These are phyloP conservation scores for Scolopax mira DNA, from an alignment of 2,113 vertebrate genomes.

Conservation along the genomic window DNA sequence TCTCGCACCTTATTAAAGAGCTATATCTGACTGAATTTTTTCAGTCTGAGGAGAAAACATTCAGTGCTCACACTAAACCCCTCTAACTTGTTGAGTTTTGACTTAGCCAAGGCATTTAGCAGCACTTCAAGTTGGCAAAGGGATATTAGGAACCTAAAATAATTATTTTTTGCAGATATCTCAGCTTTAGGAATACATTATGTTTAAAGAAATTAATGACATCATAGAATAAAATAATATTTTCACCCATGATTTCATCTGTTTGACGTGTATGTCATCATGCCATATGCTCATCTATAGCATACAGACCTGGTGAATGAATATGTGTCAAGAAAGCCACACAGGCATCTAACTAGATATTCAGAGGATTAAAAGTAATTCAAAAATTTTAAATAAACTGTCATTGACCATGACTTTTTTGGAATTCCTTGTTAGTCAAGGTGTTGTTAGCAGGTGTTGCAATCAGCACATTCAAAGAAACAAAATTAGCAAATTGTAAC, in stretches of 20 bases:
- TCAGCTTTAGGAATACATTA: not conserved
- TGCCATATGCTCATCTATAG: not conserved
- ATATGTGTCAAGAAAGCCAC: not conserved
- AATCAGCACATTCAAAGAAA: not conserved
- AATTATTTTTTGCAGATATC: not conserved
- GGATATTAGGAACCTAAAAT: not conserved
- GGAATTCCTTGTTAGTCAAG: not conserved
- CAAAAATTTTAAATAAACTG: not conserved
- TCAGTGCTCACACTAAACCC: not conserved
- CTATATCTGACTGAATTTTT: not conserved
- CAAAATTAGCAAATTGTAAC: not conserved
- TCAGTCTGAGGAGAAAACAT: not conserved
- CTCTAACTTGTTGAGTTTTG: not conserved
- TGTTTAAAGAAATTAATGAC: not conserved
- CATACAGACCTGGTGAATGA: not conserved
- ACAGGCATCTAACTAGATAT: not conserved
- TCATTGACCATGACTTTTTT: not conserved
- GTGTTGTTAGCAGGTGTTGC: not conserved
- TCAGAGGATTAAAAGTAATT: not conserved
- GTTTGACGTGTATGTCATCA: not conserved
- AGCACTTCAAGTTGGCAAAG: not conserved
- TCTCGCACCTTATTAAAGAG: not conserved
- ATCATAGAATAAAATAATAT: not conserved
- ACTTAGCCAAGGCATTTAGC: not conserved
- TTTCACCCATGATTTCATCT: not conserved